Percentiles rank a stretch among this genome's conserved stretches.
Conservation (phyloP, 2,888 invertebrate genomes). For the Tanytarsus gracilentus region DNA sequence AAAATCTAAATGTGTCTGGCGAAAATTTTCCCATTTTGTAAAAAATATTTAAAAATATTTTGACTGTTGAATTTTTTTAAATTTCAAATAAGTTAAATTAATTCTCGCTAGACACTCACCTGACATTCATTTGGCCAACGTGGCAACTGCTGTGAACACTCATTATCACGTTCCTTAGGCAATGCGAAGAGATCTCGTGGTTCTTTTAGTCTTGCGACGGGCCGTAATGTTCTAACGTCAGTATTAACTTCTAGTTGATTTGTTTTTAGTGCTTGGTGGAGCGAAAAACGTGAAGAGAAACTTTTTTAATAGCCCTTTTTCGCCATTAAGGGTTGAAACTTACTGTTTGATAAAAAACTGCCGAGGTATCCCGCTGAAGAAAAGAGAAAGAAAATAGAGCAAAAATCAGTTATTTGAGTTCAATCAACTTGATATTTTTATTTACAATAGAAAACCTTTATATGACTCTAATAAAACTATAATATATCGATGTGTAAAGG, state of each 20-base stretch:
- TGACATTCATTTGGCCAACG: constrained; percentile 87
- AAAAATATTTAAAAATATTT: not conserved
- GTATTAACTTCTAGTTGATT: constrained; percentile 61
- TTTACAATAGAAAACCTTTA: not conserved
- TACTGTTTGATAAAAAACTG: constrained; percentile 41
- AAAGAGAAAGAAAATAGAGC: not conserved
- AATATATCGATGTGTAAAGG: too few species aligned
- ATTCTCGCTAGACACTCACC: constrained; percentile 45
- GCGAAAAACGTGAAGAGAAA: not conserved
- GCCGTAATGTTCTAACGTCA: constrained; percentile 53
- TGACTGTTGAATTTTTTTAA: constrained; percentile 17
- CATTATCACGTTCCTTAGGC: constrained; percentile 54
- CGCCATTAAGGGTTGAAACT: constrained; percentile 2
- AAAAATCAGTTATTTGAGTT: not conserved
- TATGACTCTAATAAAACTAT: too few species aligned
- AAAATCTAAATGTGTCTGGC: too few species aligned
- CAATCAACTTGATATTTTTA: not conserved
- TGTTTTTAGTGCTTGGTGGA: constrained; percentile 47
- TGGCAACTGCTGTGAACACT: constrained; percentile 67
- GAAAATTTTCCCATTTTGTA: too few species aligned
- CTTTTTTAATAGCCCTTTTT: not conserved
- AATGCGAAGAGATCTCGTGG: constrained; percentile 63
- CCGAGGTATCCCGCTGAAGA: constrained; percentile 39
- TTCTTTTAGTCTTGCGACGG: constrained; percentile 56
- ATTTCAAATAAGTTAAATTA: not conserved